Conservation (phyloP, 2,888 invertebrate genomes). For the Horisme vitalbata region DNA sequence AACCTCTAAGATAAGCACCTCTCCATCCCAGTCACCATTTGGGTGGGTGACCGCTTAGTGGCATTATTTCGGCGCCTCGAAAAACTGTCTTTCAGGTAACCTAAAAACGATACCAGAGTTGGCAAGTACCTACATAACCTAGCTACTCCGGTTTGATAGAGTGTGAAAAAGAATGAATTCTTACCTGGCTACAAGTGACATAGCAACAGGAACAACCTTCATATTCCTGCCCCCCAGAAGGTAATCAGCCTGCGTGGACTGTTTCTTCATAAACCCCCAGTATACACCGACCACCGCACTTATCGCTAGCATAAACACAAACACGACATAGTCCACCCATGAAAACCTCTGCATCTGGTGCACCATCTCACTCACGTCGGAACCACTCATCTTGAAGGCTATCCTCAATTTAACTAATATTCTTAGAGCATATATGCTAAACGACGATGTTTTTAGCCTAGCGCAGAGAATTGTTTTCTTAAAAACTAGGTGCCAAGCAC, state of each 20-base stretch:
- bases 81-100: too few relatives aligned
- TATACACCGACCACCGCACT: constrained; percentile 92
- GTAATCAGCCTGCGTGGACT: constrained; percentile 86
- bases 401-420: neutral
- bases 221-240: constrained; percentile 92
- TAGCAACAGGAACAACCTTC: constrained; percentile 91
- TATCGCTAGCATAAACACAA: constrained; percentile 88
- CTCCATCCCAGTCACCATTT: too few relatives aligned
- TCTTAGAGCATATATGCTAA: too few relatives aligned
- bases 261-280: constrained; percentile 89
- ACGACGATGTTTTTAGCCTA: too few relatives aligned
- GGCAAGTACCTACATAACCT: neutral
- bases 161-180: too few relatives aligned
- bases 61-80: too few relatives aligned
- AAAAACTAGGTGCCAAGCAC: too few relatives aligned
- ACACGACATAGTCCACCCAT: constrained; percentile 90
- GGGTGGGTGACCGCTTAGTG: too few relatives aligned
- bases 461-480: too few relatives aligned
- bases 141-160: neutral
- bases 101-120: neutral
- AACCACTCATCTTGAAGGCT: constrained; percentile 50
- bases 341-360: constrained; percentile 85
- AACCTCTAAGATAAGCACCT: too few relatives aligned
- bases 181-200: constrained; percentile 93
- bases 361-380: constrained; percentile 74